Evolutionary conservation across 1,140 invertebrate species (phyloP), one percentile per base, ranked within the genome.

Genomic region (Conopomorpha cramerella): DNA sequence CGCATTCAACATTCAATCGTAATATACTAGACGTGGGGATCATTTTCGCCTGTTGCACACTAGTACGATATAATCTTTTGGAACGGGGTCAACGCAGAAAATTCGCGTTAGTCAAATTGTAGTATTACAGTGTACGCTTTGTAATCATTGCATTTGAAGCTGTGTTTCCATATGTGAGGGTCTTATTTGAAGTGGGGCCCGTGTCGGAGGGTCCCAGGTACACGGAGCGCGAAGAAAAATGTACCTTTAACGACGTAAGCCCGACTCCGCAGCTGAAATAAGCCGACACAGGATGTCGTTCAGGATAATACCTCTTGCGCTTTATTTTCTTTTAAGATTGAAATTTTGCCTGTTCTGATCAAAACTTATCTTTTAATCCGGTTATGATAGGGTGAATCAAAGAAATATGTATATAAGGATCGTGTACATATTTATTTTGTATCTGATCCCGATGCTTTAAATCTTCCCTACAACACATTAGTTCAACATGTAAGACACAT

Each of bases 91-190:
- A 38, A 56, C 55, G 57, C 58, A 63, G 68, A 62, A 72, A 72
- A 70, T 74, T 70, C 65, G 65, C 65, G 70, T 72, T 74, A 74
- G 70, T 74, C 70, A 74, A 74, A 74, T 74, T 74, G 65, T 72
- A 74, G 70, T 70, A 66, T 72, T 71, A 71, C 64, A 45, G 55
- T 54, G 66, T 48, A 52, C 60, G 64, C 60, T 54, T 64, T 70
- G 68, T 68, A 63, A 71, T 76, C 68, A 76, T 71, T 63, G 68
- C 62, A 67, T 67, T 76, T 58, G 47, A 63, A 61, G 63, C 71
- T 71, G 58, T 76, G 58, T 62, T 61, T 46, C 67, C 35, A 41
- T 42, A 49, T 59, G 65, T 65, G 71, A 67, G 64, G 63, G 57
- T 51, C n/a, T n/a, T n/a, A n/a, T n/a, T n/a, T n/a, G n/a, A n/a